phyloP scores from a whole-genome alignment of 2,888 invertebrate genomes.

The Patella ulyssiponensis region DNA sequence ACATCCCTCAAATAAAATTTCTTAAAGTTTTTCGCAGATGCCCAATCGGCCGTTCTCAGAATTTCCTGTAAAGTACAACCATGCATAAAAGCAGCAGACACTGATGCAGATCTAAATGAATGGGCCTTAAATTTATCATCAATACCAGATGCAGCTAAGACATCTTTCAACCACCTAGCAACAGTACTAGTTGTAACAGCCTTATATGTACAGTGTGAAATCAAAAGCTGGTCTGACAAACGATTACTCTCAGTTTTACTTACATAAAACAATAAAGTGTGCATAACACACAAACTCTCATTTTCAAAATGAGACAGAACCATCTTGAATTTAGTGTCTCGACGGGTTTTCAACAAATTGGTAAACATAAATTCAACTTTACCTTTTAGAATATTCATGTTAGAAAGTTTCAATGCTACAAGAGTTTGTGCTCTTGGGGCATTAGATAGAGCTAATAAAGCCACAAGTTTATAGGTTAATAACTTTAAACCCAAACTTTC shows the following conservation, averaged over 20 bases:
- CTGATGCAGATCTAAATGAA: slow-evolving; percentile 21
- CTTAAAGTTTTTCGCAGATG: neutral
- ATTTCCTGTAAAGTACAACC: neutral
- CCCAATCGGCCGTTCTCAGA: neutral
- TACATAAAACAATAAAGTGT: neutral
- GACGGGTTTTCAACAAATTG: slow-evolving; percentile 29
- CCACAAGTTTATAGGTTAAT: slow-evolving; percentile 31
- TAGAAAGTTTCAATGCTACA: slow-evolving; percentile 24
- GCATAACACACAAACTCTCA: slow-evolving; percentile 26
- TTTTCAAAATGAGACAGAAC: slow-evolving; percentile 13
- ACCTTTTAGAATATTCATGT: slow-evolving; percentile 22
- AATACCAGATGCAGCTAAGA: slow-evolving; percentile 19
- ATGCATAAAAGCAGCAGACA: neutral
- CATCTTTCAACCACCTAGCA: neutral
- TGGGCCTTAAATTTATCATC: slow-evolving; percentile 26
- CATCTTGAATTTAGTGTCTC: slow-evolving; percentile 13
- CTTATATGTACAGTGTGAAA: neutral
- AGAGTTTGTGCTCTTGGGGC: slow-evolving; percentile 35
- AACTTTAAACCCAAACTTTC: slow-evolving; percentile 25
- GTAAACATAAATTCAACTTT: slow-evolving; percentile 30
- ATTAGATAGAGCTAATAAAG: slow-evolving; percentile 25
- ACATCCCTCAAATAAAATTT: neutral
- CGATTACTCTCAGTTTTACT: neutral
- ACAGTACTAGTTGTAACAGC: neutral
- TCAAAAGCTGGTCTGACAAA: neutral